A percentile compares a stretch with the other conserved stretches of the same genome.
phyloP scores from a whole-genome alignment of 1,140 invertebrate genomes.

The Campodea augens region DNA sequence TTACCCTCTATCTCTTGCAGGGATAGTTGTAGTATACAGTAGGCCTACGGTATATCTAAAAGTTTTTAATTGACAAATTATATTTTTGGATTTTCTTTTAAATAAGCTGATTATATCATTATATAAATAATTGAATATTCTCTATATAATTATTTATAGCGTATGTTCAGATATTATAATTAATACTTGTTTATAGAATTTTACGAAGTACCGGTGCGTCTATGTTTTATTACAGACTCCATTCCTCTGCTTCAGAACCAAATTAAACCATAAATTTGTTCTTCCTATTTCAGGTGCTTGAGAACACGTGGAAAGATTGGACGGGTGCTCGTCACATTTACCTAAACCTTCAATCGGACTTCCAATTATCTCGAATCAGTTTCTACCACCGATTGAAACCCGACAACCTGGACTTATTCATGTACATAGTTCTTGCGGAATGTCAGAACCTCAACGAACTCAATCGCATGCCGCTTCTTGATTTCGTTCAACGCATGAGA shows the following conservation, averaged over 20 bases:
- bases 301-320: conserved; percentile 31
- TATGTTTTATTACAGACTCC: no score
- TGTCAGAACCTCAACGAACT: conserved; percentile 20
- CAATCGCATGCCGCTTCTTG: conserved; percentile 19
- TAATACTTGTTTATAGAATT: not conserved
- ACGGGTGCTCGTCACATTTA: conserved; percentile 28
- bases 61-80: no score
- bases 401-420: conserved; percentile 24
- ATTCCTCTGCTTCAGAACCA: no score
- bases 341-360: conserved; percentile 24
- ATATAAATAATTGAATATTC: not conserved
- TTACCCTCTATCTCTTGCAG: no score
- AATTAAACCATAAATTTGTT: not conserved
- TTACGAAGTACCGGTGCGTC: no score
- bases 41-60: no score
- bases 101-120: no score
- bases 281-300: conserved; percentile 18
- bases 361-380: conserved; percentile 23
- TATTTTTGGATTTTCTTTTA: no score
- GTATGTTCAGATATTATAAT: not conserved
- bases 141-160: not conserved
- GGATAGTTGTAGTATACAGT: no score
- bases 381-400: conserved; percentile 24
- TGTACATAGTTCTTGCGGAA: conserved; percentile 27
- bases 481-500: conserved; percentile 25